Base-by-base conservation (phyloP, 1,140 invertebrate species). In the Zophobas morio region DNA sequence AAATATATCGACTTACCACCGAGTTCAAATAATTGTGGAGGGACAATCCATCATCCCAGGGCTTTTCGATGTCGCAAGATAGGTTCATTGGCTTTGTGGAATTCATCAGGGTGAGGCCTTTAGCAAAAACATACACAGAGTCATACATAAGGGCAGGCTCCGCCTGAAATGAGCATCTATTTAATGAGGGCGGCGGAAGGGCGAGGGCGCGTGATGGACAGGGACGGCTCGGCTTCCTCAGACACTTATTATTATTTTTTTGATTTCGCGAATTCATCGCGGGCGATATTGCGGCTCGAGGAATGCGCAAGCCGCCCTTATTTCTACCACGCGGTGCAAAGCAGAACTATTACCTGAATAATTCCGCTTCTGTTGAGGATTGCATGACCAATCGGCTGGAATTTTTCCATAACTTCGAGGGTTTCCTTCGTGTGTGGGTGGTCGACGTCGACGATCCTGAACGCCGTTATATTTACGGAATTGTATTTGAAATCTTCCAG, bases 401-500 rank as follows among this genome's bases (percentile, higher is more conserved):
- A 96, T 81, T 93, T 92, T 87, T 96, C 94, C 94, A 98, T 97
- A 80, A 96, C 93, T 79, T 92, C 90, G 5, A 97, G 89, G 1
- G 92, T 89, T 75, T 95, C 93, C 75, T 90, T 89, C 35, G 96
- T 94, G 82, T 92, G 91, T 49, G 91, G 89, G 70, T 94, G 92
- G 35, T 93, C 93, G 0, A 94, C 89, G 86, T 97, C 95, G 1
- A 97, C 94, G 73, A 98, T 87, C 70, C 96, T 89, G 87, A 95
- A 98, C 2, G 95, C 94, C 49, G 96, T 97, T 88, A 98, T 97
- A 86, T 98, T 98, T 6, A 97, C 96, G 74, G 93, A 93, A 87
- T 97, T 97, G 88, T 97, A 97, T 84, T 95, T 96, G 87, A 98
- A 97, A 85, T 98, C 96, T 87, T 97, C 96, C 74, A 98, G 86